Percentiles rank a stretch among this genome's conserved stretches.
These are phyloP conservation scores for Pteronotus mesoamericanus DNA, from an alignment of 2,797 vertebrate species.

Conservation along the genomic window DNA sequence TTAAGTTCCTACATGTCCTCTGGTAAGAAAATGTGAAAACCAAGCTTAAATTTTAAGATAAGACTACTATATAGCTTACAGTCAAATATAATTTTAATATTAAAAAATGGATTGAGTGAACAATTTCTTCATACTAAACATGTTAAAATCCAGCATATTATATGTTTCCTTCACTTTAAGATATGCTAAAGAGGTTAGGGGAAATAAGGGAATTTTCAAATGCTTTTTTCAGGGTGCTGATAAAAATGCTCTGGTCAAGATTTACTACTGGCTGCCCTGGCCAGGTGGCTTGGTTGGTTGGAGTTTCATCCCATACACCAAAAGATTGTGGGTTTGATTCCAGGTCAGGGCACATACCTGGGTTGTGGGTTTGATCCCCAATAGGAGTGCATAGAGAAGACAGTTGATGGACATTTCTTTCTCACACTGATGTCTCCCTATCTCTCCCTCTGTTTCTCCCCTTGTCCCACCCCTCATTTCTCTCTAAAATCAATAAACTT, in stretches of 20 bases:
- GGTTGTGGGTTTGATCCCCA: no score
- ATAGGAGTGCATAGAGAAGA: no score
- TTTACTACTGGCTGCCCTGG: background rate
- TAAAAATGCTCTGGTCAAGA: constrained; percentile 10
- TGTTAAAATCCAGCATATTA: background rate
- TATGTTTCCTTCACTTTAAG: background rate
- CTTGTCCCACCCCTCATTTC: background rate
- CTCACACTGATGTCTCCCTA: no score
- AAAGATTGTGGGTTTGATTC: no score
- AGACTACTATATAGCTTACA: background rate
- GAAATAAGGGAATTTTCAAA: background rate
- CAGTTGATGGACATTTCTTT: no score
- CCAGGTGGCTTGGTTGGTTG: no score
- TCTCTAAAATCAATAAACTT: background rate
- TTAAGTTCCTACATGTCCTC: background rate
- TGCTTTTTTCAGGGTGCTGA: background rate
- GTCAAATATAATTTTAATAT: background rate
- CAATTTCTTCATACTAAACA: background rate
- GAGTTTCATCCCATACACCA: no score
- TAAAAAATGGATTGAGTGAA: background rate
- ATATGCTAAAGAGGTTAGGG: background rate
- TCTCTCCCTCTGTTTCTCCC: no score
- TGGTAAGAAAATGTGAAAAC: background rate
- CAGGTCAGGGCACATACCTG: no score
- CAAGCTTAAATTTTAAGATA: background rate